Conservation (phyloP, 1,140 invertebrate species). For the Neoseiulus cucumeris region DNA sequence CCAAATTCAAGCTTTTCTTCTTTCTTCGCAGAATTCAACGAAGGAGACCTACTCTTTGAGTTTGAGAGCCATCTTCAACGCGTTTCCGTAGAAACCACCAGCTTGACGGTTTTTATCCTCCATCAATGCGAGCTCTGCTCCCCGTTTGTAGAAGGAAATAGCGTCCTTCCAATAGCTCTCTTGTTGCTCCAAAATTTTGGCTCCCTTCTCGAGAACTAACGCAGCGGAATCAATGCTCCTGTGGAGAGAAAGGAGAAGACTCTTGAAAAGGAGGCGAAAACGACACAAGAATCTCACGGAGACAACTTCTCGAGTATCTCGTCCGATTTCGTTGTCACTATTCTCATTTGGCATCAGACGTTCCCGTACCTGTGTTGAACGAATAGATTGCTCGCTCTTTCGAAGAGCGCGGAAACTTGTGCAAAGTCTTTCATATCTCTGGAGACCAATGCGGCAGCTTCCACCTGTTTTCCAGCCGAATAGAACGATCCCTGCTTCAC, state of each 20-base stretch:
- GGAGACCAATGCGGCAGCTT: background rate
- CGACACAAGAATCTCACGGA: too few species aligned
- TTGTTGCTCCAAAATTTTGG: background rate
- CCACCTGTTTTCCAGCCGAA: background rate
- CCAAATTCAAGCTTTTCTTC: too few species aligned
- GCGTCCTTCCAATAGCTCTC: background rate
- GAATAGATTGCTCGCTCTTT: slow-evolving; percentile 1
- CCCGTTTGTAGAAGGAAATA: background rate
- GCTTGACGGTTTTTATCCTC: background rate
- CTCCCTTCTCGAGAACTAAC: background rate
- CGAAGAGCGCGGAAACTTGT: background rate
- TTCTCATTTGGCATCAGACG: too few species aligned
- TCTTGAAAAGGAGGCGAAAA: too few species aligned
- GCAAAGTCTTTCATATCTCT: slow-evolving; percentile 6
- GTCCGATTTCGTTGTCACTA: too few species aligned
- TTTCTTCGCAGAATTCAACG: too few species aligned
- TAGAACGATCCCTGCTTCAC: slow-evolving; percentile 1
- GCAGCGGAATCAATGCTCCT: background rate
- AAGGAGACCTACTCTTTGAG: background rate
- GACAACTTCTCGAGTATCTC: too few species aligned
- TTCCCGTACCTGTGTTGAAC: background rate
- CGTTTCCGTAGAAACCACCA: background rate
- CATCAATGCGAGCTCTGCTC: background rate
- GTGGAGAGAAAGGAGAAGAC: too few species aligned
- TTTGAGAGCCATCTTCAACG: background rate